These are phyloP conservation scores for Sebastes cheni DNA, from an alignment of 2,797 vertebrate genomes.

Conservation along the genomic window DNA sequence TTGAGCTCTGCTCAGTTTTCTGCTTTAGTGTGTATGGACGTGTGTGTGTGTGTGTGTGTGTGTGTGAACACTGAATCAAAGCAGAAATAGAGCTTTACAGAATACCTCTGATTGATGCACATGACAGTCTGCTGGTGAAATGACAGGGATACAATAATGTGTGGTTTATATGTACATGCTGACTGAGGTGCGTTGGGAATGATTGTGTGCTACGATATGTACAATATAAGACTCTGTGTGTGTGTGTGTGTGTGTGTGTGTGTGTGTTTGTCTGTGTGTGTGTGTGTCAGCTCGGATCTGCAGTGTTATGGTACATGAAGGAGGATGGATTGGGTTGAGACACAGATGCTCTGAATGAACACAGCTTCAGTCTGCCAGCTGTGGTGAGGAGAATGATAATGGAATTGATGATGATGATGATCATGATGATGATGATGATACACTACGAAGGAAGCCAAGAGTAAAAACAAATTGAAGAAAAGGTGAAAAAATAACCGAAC, in stretches of 20 bases:
- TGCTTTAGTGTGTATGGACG: constrained; percentile 27
- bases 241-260: background rate
- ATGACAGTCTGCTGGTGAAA: constrained; percentile 62
- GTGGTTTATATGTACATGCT: constrained; percentile 26
- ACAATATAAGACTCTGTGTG: constrained; percentile 21
- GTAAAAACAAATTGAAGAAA: constrained; percentile 48
- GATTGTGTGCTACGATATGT: constrained; percentile 27
- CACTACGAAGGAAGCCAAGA: constrained; percentile 61
- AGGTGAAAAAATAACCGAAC: constrained; percentile 36
- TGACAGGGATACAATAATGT: constrained; percentile 31
- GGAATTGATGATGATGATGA: constrained; percentile 13
- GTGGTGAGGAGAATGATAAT: constrained; percentile 27
- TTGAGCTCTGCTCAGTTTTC: constrained; percentile 31
- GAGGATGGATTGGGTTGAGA: constrained; percentile 56
- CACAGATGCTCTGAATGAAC: constrained; percentile 59
- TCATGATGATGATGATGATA: constrained; percentile 24
- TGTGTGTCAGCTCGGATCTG: constrained; percentile 3
- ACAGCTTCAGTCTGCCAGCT: constrained; percentile 50
- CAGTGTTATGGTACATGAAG: constrained; percentile 12
- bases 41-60: constrained; percentile 9
- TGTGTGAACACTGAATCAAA: constrained; percentile 41
- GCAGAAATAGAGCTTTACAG: constrained; percentile 33
- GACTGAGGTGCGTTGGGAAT: constrained; percentile 23
- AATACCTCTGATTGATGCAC: constrained; percentile 40
- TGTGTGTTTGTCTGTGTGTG: background rate